phyloP scores from a whole-genome alignment of 2,888 invertebrate genomes.

The Phortica magna region DNA sequence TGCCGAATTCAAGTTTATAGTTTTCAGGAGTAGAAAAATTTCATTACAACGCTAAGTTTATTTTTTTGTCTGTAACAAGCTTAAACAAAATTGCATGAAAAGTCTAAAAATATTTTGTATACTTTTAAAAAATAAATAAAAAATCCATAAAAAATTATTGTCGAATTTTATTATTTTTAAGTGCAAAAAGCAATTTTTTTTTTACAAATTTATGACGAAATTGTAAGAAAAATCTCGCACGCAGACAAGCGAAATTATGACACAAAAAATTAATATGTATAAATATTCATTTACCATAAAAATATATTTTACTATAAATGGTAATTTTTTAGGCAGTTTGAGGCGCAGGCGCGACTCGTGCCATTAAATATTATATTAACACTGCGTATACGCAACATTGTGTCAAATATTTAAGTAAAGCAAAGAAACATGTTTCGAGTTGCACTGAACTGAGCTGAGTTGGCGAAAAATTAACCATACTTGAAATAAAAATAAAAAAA shows the following conservation, averaged over 20 bases:
- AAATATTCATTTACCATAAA: not conserved
- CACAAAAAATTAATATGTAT: slow-evolving; percentile 7
- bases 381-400: slow-evolving; percentile 26
- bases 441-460: not conserved
- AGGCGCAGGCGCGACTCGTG: slow-evolving; percentile 7
- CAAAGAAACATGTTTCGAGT: not conserved
- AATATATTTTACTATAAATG: slow-evolving; percentile 17
- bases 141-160: no score
- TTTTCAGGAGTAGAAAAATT: not conserved
- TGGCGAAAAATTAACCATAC: not conserved
- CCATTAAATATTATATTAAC: slow-evolving; percentile 7
- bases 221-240: not conserved
- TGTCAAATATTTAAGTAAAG: not conserved
- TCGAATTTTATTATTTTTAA: not conserved
- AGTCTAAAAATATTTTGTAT: no score
- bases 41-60: no score
- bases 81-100: no score
- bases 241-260: not conserved
- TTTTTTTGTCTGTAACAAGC: no score
- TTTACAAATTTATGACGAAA: not conserved
- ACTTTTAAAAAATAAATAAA: not conserved
- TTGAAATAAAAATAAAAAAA: slow-evolving; percentile 14
- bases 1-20: not conserved
- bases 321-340: not conserved
- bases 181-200: not conserved